A percentile compares a stretch with the other conserved stretches of the same genome.
Conservation (phyloP, 2,113 vertebrate genomes). For the Gavialis gangeticus region DNA sequence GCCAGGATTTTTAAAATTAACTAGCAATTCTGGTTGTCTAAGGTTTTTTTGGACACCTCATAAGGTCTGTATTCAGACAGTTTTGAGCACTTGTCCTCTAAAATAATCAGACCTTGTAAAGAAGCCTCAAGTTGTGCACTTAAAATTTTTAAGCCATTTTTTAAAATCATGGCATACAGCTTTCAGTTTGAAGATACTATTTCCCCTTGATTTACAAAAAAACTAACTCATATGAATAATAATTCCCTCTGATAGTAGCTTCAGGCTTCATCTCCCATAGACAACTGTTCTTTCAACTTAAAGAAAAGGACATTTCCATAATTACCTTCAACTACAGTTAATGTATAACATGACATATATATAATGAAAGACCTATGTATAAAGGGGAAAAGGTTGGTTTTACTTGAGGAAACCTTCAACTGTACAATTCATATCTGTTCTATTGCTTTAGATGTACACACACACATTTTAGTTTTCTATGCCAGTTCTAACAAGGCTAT, state of each 20-base stretch:
- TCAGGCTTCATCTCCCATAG: slow-evolving; percentile 13
- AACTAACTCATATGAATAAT: neutral
- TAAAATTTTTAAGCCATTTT: neutral
- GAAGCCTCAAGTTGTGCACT: neutral
- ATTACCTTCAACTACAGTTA: neutral
- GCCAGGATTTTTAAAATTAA: neutral
- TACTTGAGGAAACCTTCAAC: slow-evolving; percentile 21
- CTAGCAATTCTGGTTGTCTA: neutral
- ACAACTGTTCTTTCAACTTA: slow-evolving; percentile 1
- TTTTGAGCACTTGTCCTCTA: neutral
- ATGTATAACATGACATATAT: slow-evolving; percentile 25
- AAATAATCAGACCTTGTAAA: neutral
- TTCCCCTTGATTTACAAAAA: neutral
- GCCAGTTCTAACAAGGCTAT: neutral
- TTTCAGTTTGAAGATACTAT: neutral
- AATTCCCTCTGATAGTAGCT: neutral
- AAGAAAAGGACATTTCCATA: slow-evolving; percentile 5
- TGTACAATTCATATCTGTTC: slow-evolving; percentile 1
- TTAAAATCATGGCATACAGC: neutral
- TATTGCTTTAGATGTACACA: neutral
- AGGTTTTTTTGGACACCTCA: neutral
- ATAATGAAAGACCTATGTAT: slow-evolving; percentile 1
- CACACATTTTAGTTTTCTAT: slow-evolving; percentile 6
- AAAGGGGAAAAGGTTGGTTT: slow-evolving; percentile 19
- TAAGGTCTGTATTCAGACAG: neutral